phyloP scores from a whole-genome alignment of 2,113 vertebrate genomes.

The Tinamus guttatus region DNA sequence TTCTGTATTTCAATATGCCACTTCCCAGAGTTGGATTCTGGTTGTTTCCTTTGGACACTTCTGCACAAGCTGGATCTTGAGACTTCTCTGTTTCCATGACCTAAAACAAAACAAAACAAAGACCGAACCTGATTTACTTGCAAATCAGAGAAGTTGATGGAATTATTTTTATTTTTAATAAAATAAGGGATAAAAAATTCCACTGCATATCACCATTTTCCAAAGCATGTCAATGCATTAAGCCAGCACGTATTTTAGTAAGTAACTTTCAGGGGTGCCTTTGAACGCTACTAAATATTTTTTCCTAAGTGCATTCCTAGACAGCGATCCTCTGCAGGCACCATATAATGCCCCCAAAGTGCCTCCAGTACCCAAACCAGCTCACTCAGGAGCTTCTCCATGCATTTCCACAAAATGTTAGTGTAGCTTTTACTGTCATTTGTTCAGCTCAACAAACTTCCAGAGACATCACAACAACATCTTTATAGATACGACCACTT shows the following conservation, averaged over 20 bases:
- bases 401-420: neutral
- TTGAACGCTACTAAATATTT: neutral
- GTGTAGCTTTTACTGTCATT: neutral
- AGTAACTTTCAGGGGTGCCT: neutral
- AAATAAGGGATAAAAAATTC: neutral
- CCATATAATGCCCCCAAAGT: neutral
- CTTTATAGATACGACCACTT: neutral
- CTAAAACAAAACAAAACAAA: conserved; percentile 65
- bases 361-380: neutral
- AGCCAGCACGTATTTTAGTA: neutral
- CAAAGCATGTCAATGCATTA: neutral
- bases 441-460: neutral
- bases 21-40: conserved; percentile 81
- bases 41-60: conserved; percentile 78
- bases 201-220: neutral
- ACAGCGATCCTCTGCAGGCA: neutral
- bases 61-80: conserved; percentile 76
- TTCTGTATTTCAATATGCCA: conserved; percentile 85
- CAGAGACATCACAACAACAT: neutral
- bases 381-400: neutral
- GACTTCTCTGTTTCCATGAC: conserved; percentile 79
- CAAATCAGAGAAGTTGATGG: neutral
- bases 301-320: neutral
- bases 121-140: neutral
- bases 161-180: neutral